Percentiles rank a stretch among this genome's conserved stretches.
Evolutionary conservation across 1,140 invertebrate genomes (phyloP).

Genomic region (Mactra quadrangularis): DNA sequence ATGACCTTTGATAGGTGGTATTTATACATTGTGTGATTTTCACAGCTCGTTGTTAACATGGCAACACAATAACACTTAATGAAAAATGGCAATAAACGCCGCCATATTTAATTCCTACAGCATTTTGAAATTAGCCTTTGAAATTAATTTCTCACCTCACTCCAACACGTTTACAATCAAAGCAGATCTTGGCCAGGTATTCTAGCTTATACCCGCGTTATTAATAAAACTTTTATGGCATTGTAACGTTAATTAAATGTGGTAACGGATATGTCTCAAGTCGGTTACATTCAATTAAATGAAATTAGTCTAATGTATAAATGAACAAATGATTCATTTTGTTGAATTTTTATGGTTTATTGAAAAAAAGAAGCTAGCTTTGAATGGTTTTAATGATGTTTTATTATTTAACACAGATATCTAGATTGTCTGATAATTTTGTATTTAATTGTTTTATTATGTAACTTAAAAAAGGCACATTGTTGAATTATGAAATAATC

Average conservation of each 20-base stretch:
- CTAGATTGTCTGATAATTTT: too few relatives aligned
- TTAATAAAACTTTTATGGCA: constrained; percentile 33
- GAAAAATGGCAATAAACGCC: constrained; percentile 3
- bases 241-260: constrained; percentile 29
- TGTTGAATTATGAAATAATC: too few relatives aligned
- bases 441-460: too few relatives aligned
- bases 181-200: not conserved
- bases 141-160: constrained; percentile 11
- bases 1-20: not conserved
- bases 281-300: not conserved
- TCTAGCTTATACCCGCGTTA: not conserved
- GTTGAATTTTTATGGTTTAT: too few relatives aligned
- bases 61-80: constrained; percentile 18
- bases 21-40: constrained; percentile 16
- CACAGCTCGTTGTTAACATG: constrained; percentile 11
- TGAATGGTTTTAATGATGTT: too few relatives aligned
- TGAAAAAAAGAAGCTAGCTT: too few relatives aligned
- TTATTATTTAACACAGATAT: too few relatives aligned
- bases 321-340: too few relatives aligned
- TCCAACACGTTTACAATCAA: constrained; percentile 37
- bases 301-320: too few relatives aligned
- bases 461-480: too few relatives aligned
- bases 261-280: constrained; percentile 33
- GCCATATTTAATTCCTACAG: constrained; percentile 28
- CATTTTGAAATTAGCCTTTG: constrained; percentile 35